A percentile compares a stretch with the other conserved stretches of the same genome.
Evolutionary conservation across 2,113 vertebrate genomes (phyloP).

Genomic region (Zapornia atra): DNA sequence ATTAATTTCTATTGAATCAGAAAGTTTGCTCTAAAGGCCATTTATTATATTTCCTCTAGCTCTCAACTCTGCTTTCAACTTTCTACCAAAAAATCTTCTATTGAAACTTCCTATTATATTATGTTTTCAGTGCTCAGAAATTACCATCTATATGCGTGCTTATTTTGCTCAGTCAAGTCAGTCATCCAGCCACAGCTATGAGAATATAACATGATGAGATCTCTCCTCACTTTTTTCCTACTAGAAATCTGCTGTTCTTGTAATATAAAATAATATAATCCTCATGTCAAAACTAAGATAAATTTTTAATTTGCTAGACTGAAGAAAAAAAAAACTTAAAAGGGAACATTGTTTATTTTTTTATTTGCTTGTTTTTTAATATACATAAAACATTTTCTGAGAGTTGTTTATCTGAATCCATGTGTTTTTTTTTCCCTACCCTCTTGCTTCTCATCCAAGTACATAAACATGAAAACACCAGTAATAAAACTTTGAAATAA

Average conservation of each 20-base stretch:
- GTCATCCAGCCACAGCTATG: background rate
- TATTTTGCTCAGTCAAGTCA: background rate
- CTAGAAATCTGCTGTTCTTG: background rate
- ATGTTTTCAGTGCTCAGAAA: background rate
- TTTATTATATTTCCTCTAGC: background rate
- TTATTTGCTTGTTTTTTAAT: background rate
- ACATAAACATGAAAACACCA: background rate
- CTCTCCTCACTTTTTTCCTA: background rate
- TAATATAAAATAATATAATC: background rate
- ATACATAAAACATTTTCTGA: background rate
- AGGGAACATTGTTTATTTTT: background rate
- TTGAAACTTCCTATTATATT: background rate
- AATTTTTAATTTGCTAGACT: background rate
- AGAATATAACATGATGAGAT: background rate
- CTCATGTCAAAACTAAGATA: background rate
- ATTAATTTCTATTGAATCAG: background rate
- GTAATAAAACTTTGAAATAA: background rate
- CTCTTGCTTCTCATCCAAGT: background rate
- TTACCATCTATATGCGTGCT: background rate
- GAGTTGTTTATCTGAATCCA: background rate
- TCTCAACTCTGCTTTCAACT: background rate
- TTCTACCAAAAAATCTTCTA: background rate
- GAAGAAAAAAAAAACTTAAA: background rate
- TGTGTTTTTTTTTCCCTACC: background rate
- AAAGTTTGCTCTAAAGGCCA: background rate